phyloP scores from a whole-genome alignment of 2,888 invertebrate genomes.

The Troilus luridus region DNA sequence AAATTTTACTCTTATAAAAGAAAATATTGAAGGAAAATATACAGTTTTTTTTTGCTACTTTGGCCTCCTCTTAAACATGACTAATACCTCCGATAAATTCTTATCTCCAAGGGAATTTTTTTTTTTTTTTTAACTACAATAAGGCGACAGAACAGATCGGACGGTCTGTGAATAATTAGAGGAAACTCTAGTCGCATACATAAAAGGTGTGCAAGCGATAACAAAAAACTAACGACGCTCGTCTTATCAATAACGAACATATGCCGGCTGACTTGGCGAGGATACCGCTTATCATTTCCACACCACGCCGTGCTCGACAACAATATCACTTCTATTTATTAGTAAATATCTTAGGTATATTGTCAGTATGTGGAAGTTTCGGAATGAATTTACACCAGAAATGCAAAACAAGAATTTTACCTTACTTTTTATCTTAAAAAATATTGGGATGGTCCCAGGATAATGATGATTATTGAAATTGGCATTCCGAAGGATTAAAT shows the following conservation, averaged over 20 bases:
- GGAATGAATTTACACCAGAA: no score
- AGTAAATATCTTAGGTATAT: background rate
- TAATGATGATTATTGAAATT: no score
- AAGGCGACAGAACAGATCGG: background rate
- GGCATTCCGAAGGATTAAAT: no score
- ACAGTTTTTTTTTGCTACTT: background rate
- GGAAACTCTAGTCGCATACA: conserved; percentile 6
- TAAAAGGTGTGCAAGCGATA: conserved; percentile 44
- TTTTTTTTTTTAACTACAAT: background rate
- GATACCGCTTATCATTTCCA: background rate
- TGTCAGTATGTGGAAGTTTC: no score
- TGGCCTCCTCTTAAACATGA: background rate
- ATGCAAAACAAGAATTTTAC: no score
- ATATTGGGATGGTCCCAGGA: no score
- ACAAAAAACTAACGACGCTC: background rate
- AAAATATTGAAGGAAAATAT: background rate
- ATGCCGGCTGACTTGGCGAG: background rate
- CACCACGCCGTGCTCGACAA: background rate
- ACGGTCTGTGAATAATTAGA: conserved; percentile 25
- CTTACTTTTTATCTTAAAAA: no score
- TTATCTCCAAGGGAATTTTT: conserved; percentile 15
- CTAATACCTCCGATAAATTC: background rate
- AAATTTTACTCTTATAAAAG: no score
- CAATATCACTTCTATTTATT: background rate
- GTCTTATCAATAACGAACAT: conserved; percentile 17